phyloP scores from a whole-genome alignment of 2,888 invertebrate species.

The Calameuta idolon region DNA sequence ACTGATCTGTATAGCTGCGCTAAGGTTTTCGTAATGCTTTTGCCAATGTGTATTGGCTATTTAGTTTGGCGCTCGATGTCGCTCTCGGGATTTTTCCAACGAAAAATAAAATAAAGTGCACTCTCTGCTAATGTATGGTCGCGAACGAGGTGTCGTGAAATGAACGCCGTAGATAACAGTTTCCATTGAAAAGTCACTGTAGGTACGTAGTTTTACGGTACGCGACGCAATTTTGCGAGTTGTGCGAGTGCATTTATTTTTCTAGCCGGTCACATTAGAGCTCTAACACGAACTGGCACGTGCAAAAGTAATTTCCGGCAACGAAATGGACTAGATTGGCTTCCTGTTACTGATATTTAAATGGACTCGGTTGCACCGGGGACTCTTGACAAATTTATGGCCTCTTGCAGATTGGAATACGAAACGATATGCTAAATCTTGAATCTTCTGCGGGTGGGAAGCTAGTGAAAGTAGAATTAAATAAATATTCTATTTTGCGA shows the following conservation, averaged over 20 bases:
- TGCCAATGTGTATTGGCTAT: background rate
- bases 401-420: constrained; percentile 28
- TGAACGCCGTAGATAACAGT: background rate
- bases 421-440: constrained; percentile 33
- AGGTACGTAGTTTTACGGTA: background rate
- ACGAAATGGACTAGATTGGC: constrained; percentile 46
- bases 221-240: constrained; percentile 18
- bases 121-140: background rate
- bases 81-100: background rate
- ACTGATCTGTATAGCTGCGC: background rate
- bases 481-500: background rate
- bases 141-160: background rate
- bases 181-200: background rate
- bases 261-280: constrained; percentile 32
- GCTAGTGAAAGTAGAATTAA: background rate
- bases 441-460: constrained; percentile 21
- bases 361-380: constrained; percentile 35
- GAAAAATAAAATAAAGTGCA: background rate
- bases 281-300: constrained; percentile 37
- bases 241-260: constrained; percentile 29
- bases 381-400: constrained; percentile 41
- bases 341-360: constrained; percentile 52
- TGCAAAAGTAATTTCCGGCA: constrained; percentile 51
- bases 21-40: background rate
- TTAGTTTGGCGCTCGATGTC: background rate